These are phyloP conservation scores for Perizoma flavofasciatum DNA, from an alignment of 2,888 invertebrate genomes.

Conservation along the genomic window DNA sequence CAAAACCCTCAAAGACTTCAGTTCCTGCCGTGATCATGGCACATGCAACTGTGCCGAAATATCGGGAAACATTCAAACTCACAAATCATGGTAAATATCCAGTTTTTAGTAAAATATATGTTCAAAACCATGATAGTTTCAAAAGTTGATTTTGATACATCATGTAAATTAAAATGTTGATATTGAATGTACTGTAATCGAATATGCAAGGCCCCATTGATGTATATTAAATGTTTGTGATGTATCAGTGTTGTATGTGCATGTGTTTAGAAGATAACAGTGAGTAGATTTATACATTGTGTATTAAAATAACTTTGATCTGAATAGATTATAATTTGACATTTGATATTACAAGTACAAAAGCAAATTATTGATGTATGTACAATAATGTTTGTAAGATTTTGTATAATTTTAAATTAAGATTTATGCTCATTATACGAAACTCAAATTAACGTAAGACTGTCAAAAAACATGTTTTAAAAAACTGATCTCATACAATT, in stretches of 20 bases:
- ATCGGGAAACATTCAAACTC: too few relatives aligned
- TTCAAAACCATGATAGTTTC: too few relatives aligned
- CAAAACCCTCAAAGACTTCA: too few relatives aligned
- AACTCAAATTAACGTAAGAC: conserved; percentile 39
- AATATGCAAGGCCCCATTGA: conserved; percentile 30
- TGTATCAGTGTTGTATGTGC: conserved; percentile 42
- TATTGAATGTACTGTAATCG: conserved; percentile 13
- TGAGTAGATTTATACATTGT: conserved; percentile 11
- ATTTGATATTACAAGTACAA: conserved; percentile 25
- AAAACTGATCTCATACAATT: conserved; percentile 45
- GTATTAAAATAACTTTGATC: conserved; percentile 12
- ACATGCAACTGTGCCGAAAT: too few relatives aligned
- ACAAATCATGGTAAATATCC: too few relatives aligned
- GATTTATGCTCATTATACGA: conserved; percentile 14
- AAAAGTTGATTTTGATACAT: conserved; percentile 68
- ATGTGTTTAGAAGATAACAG: conserved; percentile 20
- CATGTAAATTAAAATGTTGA: conserved; percentile 15
- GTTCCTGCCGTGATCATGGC: too few relatives aligned
- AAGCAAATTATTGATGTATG: conserved; percentile 6
- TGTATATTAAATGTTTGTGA: conserved; percentile 43
- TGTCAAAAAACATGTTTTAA: conserved; percentile 38
- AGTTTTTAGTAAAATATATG: too few relatives aligned
- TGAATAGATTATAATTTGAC: conserved; percentile 17
- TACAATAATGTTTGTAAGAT: conserved; percentile 11
- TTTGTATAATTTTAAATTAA: conserved; percentile 23